A percentile compares a stretch with the other conserved stretches of the same genome.
phyloP scores from a whole-genome alignment of 2,888 invertebrate species.

The Diploptera punctata region DNA sequence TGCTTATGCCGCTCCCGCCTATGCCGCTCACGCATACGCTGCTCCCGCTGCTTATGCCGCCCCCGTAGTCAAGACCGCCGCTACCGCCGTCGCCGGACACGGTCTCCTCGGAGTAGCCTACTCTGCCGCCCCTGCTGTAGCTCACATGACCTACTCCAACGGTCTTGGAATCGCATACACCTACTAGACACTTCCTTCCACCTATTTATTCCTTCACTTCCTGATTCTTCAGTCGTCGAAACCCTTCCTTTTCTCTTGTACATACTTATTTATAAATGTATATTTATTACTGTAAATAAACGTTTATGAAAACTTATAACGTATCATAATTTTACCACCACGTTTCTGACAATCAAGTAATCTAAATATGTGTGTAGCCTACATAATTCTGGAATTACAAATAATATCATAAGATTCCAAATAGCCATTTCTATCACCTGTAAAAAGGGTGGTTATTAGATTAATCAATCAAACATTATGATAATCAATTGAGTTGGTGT shows the following conservation, averaged over 20 bases:
- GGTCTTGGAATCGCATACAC: conserved; percentile 63
- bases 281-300: conserved; percentile 16
- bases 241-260: background rate
- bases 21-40: conserved; percentile 43
- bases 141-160: conserved; percentile 66
- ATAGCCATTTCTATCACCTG: too few relatives aligned
- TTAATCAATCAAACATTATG: too few relatives aligned
- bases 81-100: conserved; percentile 38
- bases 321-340: background rate
- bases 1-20: conserved; percentile 43
- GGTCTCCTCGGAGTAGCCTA: conserved; percentile 64
- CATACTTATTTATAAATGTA: conserved; percentile 17
- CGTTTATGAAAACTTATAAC: background rate
- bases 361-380: too few relatives aligned
- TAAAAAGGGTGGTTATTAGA: too few relatives aligned
- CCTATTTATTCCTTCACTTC: background rate
- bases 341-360: too few relatives aligned
- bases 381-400: too few relatives aligned
- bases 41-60: conserved; percentile 39
- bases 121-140: conserved; percentile 65
- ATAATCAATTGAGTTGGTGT: too few relatives aligned
- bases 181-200: conserved; percentile 55
- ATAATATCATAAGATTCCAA: too few relatives aligned
- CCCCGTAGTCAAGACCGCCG: conserved; percentile 44
- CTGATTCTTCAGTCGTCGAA: background rate